Base-by-base conservation (phyloP, 2,113 vertebrate species). In the Hepsetus odoe region DNA sequence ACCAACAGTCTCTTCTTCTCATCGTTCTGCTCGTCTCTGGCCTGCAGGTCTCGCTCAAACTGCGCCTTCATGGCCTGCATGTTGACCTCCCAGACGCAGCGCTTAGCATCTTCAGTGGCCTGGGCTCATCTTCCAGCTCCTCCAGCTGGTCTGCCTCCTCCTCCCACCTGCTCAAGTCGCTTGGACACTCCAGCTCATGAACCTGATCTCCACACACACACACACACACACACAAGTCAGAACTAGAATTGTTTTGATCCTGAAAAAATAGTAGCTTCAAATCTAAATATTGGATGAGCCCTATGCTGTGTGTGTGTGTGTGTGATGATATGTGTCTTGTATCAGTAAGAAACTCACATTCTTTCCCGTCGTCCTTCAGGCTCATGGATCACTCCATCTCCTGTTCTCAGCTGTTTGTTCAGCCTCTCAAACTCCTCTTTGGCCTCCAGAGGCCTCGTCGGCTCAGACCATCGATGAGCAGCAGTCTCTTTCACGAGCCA, bases 21-120 rank as follows among this genome's bases (percentile, higher is more conserved):
- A 72, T 99, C 98, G 2, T 95, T 96, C 90, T 98, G 97, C 51
- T 99, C 98, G 3, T 99, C 98, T 67, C 92, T 91, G 86, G 93
- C 89, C 77, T 95, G 96, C 70, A 98, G 86, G 81, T 99, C 98
- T 58, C 98, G 87, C 80, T 99, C 98, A 62, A 97, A 97, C 92
- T 99, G 98, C 32, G 98, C 97, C 87, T 97, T 98, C 96, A 97
- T 98, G 74, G 98, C 98, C 91, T 99, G 98, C 98, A 98, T 99
- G 93, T 99, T 99, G 86, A 99, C 98, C 86, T 99, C 98, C n/a
- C 85, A 99, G 88, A 2, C 98, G 95, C 6, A 99, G 94, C n/a
- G n/a, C 68, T 99, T 99, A 82, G 95, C 97, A 1, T 99, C 97
- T 74, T 99, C 98, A 0, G 98, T 99, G 64, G 96, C 97, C 91